phyloP scores from a whole-genome alignment of 2,113 vertebrate species.

The Spea bombifrons region DNA sequence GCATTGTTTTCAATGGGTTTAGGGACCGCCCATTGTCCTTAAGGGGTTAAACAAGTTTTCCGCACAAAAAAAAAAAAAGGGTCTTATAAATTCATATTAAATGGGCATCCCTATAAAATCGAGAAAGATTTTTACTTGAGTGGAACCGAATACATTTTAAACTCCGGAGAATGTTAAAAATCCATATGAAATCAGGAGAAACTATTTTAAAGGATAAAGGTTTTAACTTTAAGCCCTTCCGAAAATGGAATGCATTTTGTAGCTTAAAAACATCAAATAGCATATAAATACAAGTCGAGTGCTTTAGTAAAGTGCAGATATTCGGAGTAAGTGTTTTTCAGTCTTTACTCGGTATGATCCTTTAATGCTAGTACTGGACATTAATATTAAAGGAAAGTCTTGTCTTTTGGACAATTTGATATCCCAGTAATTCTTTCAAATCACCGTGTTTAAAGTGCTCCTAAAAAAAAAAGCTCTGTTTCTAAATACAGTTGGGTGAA shows the following conservation, averaged over 20 bases:
- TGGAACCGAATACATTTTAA: conserved; percentile 5
- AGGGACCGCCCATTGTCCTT: too few species aligned
- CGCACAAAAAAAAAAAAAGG: neutral
- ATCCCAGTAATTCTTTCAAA: conserved; percentile 34
- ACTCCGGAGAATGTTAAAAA: conserved; percentile 5
- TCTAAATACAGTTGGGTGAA: too few species aligned
- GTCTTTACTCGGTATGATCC: conserved; percentile 9
- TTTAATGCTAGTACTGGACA: conserved; percentile 1
- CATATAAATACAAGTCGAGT: neutral
- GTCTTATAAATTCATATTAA: neutral
- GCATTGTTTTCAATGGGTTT: too few species aligned
- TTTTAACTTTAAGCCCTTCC: conserved; percentile 42
- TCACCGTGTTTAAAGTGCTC: neutral
- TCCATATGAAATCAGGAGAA: conserved; percentile 18
- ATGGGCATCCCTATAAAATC: neutral
- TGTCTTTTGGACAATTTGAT: conserved; percentile 12
- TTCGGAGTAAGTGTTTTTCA: conserved; percentile 35
- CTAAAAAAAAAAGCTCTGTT: too few species aligned
- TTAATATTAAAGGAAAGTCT: neutral
- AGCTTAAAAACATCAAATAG: conserved; percentile 43
- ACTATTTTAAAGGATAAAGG: conserved; percentile 42
- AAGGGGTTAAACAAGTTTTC: neutral
- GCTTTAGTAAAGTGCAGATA: conserved; percentile 13
- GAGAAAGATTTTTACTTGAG: neutral
- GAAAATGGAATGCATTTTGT: conserved; percentile 32